phyloP scores from a whole-genome alignment of 2,797 vertebrate genomes.

The Sebastes reedi region DNA sequence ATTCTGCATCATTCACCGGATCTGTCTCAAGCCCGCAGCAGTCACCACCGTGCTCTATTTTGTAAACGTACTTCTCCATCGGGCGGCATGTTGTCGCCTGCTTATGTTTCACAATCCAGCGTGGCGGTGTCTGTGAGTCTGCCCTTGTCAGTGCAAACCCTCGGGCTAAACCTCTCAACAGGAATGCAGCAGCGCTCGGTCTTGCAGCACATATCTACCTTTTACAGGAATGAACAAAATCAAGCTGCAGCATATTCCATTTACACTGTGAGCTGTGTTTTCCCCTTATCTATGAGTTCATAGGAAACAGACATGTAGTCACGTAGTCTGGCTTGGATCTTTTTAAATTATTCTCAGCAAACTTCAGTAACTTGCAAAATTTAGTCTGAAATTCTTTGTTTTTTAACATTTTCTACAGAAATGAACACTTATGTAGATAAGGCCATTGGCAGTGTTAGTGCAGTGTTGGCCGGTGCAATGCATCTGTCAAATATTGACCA shows the following conservation, averaged over 20 bases:
- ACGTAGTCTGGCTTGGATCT: not conserved
- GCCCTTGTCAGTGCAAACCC: conserved; percentile 30
- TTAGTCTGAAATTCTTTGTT: not conserved
- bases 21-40: not conserved
- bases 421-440: not conserved
- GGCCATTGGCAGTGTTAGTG: not conserved
- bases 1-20: not conserved
- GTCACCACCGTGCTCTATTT: not conserved
- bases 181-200: conserved; percentile 60
- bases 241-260: not conserved
- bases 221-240: conserved; percentile 25
- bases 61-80: not conserved
- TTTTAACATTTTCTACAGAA: not conserved
- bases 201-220: conserved; percentile 32
- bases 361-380: not conserved
- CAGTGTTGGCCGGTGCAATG: not conserved
- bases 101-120: conserved; percentile 41
- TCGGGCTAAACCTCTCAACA: conserved; percentile 25
- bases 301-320: not conserved
- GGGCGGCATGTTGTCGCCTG: conserved; percentile 51
- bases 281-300: not conserved
- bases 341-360: not conserved
- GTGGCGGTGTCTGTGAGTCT: conserved; percentile 17
- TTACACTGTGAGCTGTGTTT: not conserved
- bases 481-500: not conserved